Evolutionary conservation across 2,888 invertebrate species (phyloP).

Genomic region (Lathronympha strigana): DNA sequence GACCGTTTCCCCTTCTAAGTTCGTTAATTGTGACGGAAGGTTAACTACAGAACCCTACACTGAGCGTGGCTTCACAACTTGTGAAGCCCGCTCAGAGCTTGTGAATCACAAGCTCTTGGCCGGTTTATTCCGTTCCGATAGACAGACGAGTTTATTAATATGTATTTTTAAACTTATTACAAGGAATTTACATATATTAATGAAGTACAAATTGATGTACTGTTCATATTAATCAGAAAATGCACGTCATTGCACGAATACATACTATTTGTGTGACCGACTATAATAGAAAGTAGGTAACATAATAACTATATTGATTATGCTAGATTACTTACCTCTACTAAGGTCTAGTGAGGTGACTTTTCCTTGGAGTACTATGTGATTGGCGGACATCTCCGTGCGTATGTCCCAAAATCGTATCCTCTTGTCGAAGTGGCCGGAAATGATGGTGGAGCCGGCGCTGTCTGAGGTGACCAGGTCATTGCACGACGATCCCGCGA

Average conservation of each 20-base stretch:
- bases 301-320: not conserved
- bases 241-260: not conserved
- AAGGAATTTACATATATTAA: no score
- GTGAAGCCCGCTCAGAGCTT: no score
- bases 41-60: no score
- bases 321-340: constrained; percentile 85
- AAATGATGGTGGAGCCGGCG: constrained; percentile 95
- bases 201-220: no score
- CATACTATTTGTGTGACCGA: not conserved
- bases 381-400: constrained; percentile 92
- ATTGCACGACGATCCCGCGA: constrained; percentile 98
- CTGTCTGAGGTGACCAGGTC: constrained; percentile 97
- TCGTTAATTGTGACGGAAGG: no score
- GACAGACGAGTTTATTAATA: no score
- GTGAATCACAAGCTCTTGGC: no score
- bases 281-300: not conserved
- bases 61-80: no score
- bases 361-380: constrained; percentile 95
- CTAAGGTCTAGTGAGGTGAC: constrained; percentile 97
- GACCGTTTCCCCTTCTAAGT: no score
- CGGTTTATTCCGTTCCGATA: no score
- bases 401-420: constrained; percentile 99
- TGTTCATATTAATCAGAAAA: no score
- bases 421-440: constrained; percentile 99
- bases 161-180: no score